A percentile compares a stretch with the other conserved stretches of the same genome.
phyloP scores from a whole-genome alignment of 35 echinoderm and acorn worm genomes.

The Chiridota heheva region DNA sequence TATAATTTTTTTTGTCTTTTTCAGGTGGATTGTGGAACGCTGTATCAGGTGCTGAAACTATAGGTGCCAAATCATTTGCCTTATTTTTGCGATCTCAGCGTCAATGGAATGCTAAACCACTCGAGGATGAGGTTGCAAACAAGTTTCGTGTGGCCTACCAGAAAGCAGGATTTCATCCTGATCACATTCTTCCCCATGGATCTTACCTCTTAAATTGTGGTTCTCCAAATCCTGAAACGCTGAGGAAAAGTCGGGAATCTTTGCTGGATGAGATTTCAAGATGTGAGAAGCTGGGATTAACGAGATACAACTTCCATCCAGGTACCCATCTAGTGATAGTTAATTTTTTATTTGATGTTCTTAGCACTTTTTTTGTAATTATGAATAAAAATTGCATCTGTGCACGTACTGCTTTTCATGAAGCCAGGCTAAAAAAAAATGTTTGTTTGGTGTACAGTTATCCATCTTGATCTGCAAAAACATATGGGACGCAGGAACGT shows the following conservation, averaged over 20 bases:
- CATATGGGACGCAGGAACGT: too few species aligned
- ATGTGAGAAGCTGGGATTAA: conserved; percentile 82
- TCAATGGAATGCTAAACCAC: conserved; percentile 84
- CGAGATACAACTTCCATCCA: conserved; percentile 90
- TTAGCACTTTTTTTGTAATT: too few species aligned
- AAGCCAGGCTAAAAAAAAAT: too few species aligned
- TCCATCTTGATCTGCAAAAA: too few species aligned
- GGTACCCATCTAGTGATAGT: too few species aligned
- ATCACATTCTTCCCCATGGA: conserved; percentile 78
- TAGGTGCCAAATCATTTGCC: conserved; percentile 80
- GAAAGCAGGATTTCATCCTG: conserved; percentile 52
- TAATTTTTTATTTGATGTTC: too few species aligned
- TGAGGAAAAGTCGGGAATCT: conserved; percentile 62
- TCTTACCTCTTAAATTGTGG: conserved; percentile 91
- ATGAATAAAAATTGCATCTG: too few species aligned
- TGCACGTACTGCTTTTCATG: too few species aligned
- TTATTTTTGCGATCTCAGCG: conserved; percentile 83
- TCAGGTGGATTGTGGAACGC: conserved; percentile 80
- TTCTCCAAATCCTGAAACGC: conserved; percentile 72
- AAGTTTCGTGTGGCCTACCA: conserved; percentile 59
- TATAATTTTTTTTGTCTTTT: background rate
- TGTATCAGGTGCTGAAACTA: conserved; percentile 58
- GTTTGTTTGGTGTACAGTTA: too few species aligned
- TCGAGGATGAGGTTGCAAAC: conserved; percentile 63
- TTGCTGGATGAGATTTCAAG: conserved; percentile 65